A percentile compares a stretch with the other conserved stretches of the same genome.
Conservation (phyloP, 2,888 invertebrate genomes). For the Scaptomyza flava region DNA sequence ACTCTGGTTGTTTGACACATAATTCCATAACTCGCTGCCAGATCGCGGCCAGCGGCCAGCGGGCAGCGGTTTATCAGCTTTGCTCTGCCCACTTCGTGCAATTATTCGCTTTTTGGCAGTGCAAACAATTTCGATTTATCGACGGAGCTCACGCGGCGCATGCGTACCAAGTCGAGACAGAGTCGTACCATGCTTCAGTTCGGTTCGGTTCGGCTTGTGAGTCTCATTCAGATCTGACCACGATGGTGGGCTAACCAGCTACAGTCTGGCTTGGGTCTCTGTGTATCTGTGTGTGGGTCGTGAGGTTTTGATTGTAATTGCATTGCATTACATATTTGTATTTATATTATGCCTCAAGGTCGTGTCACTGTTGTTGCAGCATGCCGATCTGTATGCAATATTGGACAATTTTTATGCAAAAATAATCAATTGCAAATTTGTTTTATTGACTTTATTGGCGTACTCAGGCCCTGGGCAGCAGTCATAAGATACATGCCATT, state of each 20-base stretch:
- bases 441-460: slow-evolving; percentile 68
- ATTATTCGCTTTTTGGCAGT: slow-evolving; percentile 79
- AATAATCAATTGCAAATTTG: slow-evolving; percentile 76
- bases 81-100: slow-evolving; percentile 70
- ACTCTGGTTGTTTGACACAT: slow-evolving; percentile 77
- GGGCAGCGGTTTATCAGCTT: slow-evolving; percentile 54
- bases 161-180: slow-evolving; percentile 35
- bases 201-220: background rate
- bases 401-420: slow-evolving; percentile 66
- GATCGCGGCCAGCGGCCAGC: slow-evolving; percentile 51
- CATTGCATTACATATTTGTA: slow-evolving; percentile 76
- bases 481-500: slow-evolving; percentile 29
- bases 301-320: slow-evolving; percentile 75
- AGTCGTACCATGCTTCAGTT: background rate
- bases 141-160: slow-evolving; percentile 73
- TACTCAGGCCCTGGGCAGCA: slow-evolving; percentile 43
- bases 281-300: slow-evolving; percentile 70
- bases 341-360: slow-evolving; percentile 73
- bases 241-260: slow-evolving; percentile 46
- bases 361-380: slow-evolving; percentile 53
- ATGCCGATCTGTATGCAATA: slow-evolving; percentile 57
- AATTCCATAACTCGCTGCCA: slow-evolving; percentile 74
- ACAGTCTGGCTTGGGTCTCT: slow-evolving; percentile 22
- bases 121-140: slow-evolving; percentile 79
- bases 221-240: slow-evolving; percentile 21